Base-by-base conservation (phyloP, 1,140 invertebrate species). In the Aradophagus sp. region DNA sequence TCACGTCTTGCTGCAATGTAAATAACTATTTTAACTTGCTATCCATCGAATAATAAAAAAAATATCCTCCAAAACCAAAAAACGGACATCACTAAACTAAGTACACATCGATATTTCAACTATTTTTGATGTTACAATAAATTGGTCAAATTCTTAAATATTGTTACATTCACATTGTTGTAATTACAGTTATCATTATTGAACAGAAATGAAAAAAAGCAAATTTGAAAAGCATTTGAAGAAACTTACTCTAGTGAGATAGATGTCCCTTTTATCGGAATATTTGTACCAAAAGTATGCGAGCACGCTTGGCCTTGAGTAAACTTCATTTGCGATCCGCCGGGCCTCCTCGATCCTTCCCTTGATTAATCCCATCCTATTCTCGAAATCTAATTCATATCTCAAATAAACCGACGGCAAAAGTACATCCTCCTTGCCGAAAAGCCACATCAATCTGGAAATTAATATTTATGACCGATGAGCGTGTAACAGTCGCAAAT, bases 211-310 rank as follows among this genome's bases (percentile, higher is more conserved):
- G n/a, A 15, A 13, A 11, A 23, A 50, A 19, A 32, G 10, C 5
- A 12, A 23, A 4, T 32, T 7, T 10, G 14, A 2, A 5, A 35
- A 15, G 8, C 2, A n/a, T 17, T 38, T 19, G 13, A 8, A 3
- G 5, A 32, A 48, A 77, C 74, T 80, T 69, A 91, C 90, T 81
- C 87, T 80, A 5, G 65, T 86, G 13, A 92, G 74, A 68, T 87
- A 91, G 4, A 82, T 75, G 1, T 83, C 67, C 3, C 77, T 77
- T 5, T 84, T 87, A 61, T 93, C 91, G 29, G 89, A 84, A 74
- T 91, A 93, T 74, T 89, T 89, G 77, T 88, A 92, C 90, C 91
- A 91, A 56, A 90, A 88, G 77, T 93, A 93, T 0, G 90, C 88
- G 14, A 89, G 81, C 2, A 92, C 85, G 16, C 66, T 75, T 12